Evolutionary conservation across 37 sponge, comb jelly and placozoan genomes (phyloP), one percentile per base, ranked within the genome.

Genomic region (Ianthella basta): DNA sequence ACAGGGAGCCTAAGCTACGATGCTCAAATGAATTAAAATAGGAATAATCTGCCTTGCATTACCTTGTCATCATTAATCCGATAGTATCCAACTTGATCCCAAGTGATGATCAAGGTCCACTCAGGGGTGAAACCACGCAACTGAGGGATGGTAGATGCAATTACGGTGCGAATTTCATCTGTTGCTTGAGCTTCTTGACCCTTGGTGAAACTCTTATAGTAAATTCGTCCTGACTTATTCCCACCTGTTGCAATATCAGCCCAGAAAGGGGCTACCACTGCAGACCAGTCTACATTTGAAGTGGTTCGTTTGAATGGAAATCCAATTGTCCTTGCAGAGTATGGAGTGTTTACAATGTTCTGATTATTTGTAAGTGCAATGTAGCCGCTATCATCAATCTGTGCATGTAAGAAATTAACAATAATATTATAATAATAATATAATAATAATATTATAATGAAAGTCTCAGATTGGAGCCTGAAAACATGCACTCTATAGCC

Each of bases 81-180:
- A 83, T 32, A 61, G 36, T 83, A 83, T 38, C 83, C 83, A 1
- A 83, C 83, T n/a, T 38, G 18, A 38, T 83, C 83, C 83, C 83
- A 83, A 4, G 83, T 83, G 18, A 64, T 44, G 12, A 83, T 65
- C n/a, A 83, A 21, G 5, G 67, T 29, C 68, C 65, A 61, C 14
- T 23, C 64, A 33, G 83, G 41, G 8, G 35, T 24, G 23, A 36
- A 75, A n/a, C 54, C 54, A 25, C 78, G 54, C 54, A 75, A n/a
- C 32, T 24, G n/a, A 39, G 78, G 78, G n/a, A 75, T 18, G n/a
- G 16, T 41, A 21, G 78, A 39, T 75, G n/a, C n/a, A 1, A 50
- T 41, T 24, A 39, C 37, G 1, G 2, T 75, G 54, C n/a, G 37
- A 16, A 75, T 75, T 2, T 75, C 25, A 41, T 39, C 38, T 1